These are phyloP conservation scores for Morpho helenor DNA, from an alignment of 2,888 invertebrate species.

Conservation along the genomic window DNA sequence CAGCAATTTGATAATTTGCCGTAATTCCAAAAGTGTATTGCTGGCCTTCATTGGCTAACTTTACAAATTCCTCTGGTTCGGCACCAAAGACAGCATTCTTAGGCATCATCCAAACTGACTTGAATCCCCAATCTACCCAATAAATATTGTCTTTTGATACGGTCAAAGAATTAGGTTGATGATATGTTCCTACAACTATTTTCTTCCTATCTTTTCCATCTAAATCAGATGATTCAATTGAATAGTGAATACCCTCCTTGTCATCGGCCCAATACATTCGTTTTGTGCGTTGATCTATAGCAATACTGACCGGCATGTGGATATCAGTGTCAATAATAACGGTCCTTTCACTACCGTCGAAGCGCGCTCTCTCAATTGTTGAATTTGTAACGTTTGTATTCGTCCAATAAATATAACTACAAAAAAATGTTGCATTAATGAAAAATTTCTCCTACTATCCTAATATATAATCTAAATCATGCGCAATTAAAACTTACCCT, in stretches of 20 bases:
- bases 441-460: background rate
- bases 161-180: conserved; percentile 85
- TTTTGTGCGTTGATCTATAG: conserved; percentile 83
- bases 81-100: conserved; percentile 51
- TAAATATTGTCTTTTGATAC: conserved; percentile 86
- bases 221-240: conserved; percentile 85
- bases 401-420: conserved; percentile 91
- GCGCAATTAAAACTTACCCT: conserved; percentile 66
- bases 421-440: conserved; percentile 32
- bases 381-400: conserved; percentile 86
- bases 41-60: conserved; percentile 36
- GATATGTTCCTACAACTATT: conserved; percentile 78
- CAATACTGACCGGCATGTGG: conserved; percentile 84
- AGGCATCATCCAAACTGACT: conserved; percentile 82
- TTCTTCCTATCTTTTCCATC: conserved; percentile 83
- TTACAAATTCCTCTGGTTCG: conserved; percentile 42
- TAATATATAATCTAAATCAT: background rate
- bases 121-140: conserved; percentile 88
- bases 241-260: conserved; percentile 82
- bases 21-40: conserved; percentile 49
- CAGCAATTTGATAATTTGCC: conserved; percentile 55
- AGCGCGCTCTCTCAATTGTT: conserved; percentile 86
- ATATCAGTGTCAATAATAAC: conserved; percentile 82
- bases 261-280: conserved; percentile 90
- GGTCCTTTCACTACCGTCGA: conserved; percentile 82